Base-by-base conservation (phyloP, 1,140 invertebrate genomes). In the Psilanteris sp. region DNA sequence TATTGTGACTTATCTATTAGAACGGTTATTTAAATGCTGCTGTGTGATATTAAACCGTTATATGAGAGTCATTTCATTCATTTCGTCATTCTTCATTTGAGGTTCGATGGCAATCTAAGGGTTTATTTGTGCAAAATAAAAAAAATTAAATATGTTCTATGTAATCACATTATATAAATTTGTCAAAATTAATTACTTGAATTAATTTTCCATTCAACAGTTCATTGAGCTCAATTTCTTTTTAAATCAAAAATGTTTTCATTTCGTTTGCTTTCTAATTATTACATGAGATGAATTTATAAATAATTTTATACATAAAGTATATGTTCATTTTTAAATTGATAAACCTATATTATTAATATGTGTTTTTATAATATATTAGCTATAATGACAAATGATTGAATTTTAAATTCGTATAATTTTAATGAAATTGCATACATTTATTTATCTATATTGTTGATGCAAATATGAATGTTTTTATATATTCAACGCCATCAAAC, bases 21-120 rank as follows among this genome's bases (percentile, higher is more conserved):
- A 41, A 41, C 27, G 14, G 34, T 52, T 44, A 52, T 44, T 70
- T 36, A 44, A 61, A 70, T 52, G 32, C 52, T 22, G 11, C 43
- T 32, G 18, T 31, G 16, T 5, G 37, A 48, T 48, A 55, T 67
- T 55, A 54, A 57, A 48, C 64, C 52, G 66, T 70, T 70, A 70
- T 10, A 50, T 14, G 50, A 55, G 16, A 48, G 37, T 26, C 27
- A 5, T 18, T 36, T 20, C 36, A 18, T 54, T 54, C 29, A 44
- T 52, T 54, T 39, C 24, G 16, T 27, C 32, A 52, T 52, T 43
- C 36, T 50, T 52, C 20, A 6, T 31, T 36, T 15, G 1, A 22
- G 10, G 10, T 37, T 3, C 9, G n/a, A n/a, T n/a, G n/a, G n/a
- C n/a, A n/a, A n/a, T n/a, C n/a, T n/a, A n/a, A n/a, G n/a, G n/a